Base-by-base conservation (phyloP, 2,888 invertebrate species). In the Melanostoma mellinum region DNA sequence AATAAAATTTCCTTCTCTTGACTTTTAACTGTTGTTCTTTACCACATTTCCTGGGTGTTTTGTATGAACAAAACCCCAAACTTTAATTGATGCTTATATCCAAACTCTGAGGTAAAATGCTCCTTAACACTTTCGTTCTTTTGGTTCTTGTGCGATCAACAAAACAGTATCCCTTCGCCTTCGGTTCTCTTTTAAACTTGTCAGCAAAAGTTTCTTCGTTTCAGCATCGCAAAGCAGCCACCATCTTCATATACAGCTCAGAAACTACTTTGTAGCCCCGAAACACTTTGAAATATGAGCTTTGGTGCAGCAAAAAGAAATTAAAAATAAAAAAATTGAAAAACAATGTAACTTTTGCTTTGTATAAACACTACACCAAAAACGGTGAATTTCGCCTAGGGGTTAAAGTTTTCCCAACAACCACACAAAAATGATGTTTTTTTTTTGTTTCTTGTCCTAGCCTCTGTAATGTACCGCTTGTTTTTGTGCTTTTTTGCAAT, bases 271-370 rank as follows among this genome's bases (percentile, higher is more conserved):
- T 67, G 68, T 52, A 79, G 44, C 68, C 72, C 48, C 61, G 35
- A 81, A 67, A 76, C 67, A 38, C 63, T 72, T 72, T 67, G 38
- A 63, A 72, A 63, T 9, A 46, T 38, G 35, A 71, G n/a, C 20
- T 20, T 0, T 20, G 20, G 1, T 20, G 4, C 6, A 5, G 4
- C 20, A 44, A 1, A 44, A 50, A 9, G 52, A 8, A 53, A 32
- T 6, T 32, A 9, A 48, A 46, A 6, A 71, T n/a, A 42, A 65
- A 53, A 58, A 33, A 36, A 65, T 63, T 60, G 38, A 30, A 71
- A 65, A 72, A 81, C 55, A 73, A 73, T 69, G 58, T 52, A 82
- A 82, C 63, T 82, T 76, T 60, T 69, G 42, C 69, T 73, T 82
- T 73, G 73, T 74, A 73, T 73, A 78, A 74, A 82, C 73, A 82